phyloP scores from a whole-genome alignment of 1,140 invertebrate species.

The Platyscapa corneri region DNA sequence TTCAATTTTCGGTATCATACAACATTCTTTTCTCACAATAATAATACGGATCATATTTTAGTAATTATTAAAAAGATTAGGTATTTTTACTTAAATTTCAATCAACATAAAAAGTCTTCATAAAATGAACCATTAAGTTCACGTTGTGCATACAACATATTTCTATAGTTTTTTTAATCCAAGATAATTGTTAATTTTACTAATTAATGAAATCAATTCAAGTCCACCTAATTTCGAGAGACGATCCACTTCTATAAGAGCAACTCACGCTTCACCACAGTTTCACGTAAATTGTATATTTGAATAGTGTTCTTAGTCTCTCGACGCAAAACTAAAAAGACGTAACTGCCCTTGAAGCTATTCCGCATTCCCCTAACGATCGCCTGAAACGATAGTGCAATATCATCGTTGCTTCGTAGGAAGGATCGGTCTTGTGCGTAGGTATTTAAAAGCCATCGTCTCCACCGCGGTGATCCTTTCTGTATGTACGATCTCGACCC shows the following conservation, averaged over 20 bases:
- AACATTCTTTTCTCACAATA: too few species aligned
- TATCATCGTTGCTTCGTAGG: background rate
- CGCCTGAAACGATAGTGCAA: background rate
- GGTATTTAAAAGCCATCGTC: slow-evolving; percentile 37
- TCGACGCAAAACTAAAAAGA: background rate
- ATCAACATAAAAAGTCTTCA: too few species aligned
- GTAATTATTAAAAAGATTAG: too few species aligned
- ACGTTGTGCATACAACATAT: too few species aligned
- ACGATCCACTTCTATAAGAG: background rate
- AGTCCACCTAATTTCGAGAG: background rate
- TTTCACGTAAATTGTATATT: slow-evolving; percentile 22
- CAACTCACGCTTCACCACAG: background rate
- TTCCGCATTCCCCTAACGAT: background rate
- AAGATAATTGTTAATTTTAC: too few species aligned
- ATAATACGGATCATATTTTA: too few species aligned
- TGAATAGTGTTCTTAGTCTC: slow-evolving; percentile 12
- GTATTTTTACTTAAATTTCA: too few species aligned
- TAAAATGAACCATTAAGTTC: too few species aligned
- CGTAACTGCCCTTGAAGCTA: background rate
- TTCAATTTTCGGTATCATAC: too few species aligned
- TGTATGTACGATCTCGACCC: background rate
- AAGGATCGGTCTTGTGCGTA: background rate
- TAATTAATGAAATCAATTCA: background rate
- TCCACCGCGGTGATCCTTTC: too few species aligned
- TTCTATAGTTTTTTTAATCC: too few species aligned